These are phyloP conservation scores for Engraulis encrasicolus DNA, from an alignment of 2,113 vertebrate genomes.

Conservation along the genomic window DNA sequence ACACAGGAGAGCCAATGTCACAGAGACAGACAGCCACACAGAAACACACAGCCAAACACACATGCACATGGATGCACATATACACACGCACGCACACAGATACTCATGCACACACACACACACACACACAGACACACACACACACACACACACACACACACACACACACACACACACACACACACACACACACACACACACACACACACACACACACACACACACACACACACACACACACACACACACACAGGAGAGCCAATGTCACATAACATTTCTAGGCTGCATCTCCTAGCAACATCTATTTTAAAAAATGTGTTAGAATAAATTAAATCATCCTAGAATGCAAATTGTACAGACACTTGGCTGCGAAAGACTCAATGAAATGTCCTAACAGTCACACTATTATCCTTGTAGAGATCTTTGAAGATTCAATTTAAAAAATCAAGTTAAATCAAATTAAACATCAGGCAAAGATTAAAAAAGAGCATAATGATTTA, in stretches of 20 bases:
- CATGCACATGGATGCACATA: background rate
- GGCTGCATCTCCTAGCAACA: conserved; percentile 5
- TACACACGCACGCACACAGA: background rate
- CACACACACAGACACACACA: no score
- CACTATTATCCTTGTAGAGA: background rate
- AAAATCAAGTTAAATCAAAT: no score
- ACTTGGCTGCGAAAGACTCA: background rate
- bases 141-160: background rate
- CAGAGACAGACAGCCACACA: background rate
- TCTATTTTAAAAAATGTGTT: background rate
- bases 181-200: background rate
- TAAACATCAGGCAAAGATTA: no score
- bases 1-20: no score
- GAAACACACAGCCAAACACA: background rate
- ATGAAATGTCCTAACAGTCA: background rate
- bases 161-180: background rate
- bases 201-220: background rate
- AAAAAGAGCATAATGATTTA: background rate
- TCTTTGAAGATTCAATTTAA: background rate
- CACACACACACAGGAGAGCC: background rate
- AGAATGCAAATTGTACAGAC: background rate
- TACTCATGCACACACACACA: background rate
- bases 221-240: background rate
- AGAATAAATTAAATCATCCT: conserved; percentile 9
- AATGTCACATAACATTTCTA: background rate